Conservation (phyloP, 2,888 invertebrate genomes). For the Fragum whitleyi region DNA sequence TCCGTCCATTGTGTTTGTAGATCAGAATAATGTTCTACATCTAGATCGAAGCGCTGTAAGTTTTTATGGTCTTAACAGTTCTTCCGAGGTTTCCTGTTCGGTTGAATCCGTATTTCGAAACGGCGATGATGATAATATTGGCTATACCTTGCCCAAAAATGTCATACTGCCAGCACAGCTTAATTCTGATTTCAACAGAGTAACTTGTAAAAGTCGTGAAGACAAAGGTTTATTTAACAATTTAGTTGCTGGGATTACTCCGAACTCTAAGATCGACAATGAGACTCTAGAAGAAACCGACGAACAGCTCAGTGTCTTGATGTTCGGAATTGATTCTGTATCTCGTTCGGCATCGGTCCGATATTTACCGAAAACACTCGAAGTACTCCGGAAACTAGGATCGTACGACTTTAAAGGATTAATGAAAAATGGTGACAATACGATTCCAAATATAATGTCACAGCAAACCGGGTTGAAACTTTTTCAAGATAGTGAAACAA, state of each 20-base stretch:
- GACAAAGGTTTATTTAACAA: conserved; percentile 25
- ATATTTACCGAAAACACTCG: conserved; percentile 42
- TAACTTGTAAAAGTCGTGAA: conserved; percentile 6
- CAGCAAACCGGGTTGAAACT: conserved; percentile 26
- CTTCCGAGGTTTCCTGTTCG: background rate
- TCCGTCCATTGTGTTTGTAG: conserved; percentile 32
- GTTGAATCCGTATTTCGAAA: background rate
- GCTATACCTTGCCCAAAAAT: background rate
- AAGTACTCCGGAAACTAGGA: conserved; percentile 27
- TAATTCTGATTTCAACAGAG: background rate
- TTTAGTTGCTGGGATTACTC: conserved; percentile 1
- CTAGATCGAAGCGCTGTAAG: background rate
- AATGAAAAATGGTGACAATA: conserved; percentile 52
- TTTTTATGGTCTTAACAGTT: background rate
- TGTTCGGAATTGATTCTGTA: conserved; percentile 56
- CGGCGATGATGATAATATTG: conserved; percentile 24
- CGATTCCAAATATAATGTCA: conserved; percentile 43
- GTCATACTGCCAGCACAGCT: conserved; percentile 6
- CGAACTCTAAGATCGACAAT: background rate
- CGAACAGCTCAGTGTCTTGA: conserved; percentile 30
- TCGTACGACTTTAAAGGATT: conserved; percentile 40
- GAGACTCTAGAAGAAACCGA: background rate
- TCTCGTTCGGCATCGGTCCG: conserved; percentile 42
- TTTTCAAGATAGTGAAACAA: background rate
- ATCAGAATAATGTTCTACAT: conserved; percentile 22